Conservation (phyloP, 1,140 invertebrate genomes). For the Drosophila nigrodunni region DNA sequence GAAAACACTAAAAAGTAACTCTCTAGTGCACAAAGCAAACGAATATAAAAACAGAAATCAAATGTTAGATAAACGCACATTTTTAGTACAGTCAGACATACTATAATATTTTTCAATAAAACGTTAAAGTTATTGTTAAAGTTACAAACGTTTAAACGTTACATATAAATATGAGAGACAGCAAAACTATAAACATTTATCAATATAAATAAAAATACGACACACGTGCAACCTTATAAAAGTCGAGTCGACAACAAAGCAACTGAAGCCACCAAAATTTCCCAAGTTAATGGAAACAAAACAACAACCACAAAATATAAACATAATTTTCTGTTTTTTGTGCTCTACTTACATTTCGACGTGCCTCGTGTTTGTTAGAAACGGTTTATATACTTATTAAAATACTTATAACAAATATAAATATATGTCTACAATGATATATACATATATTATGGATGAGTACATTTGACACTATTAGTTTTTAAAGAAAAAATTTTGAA, state of each 20-base stretch:
- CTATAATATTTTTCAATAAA: constrained; percentile 49
- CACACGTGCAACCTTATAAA: constrained; percentile 64
- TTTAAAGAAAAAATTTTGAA: constrained; percentile 47
- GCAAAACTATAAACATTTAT: constrained; percentile 62
- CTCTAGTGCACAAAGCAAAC: constrained; percentile 70
- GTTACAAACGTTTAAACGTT: constrained; percentile 60
- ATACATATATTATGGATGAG: constrained; percentile 44
- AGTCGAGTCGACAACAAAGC: constrained; percentile 69
- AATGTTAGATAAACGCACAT: constrained; percentile 76
- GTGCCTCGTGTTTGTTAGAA: constrained; percentile 82
- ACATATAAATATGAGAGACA: constrained; percentile 31
- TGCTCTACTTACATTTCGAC: constrained; percentile 77
- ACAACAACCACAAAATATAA: constrained; percentile 61
- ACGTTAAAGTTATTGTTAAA: constrained; percentile 77
- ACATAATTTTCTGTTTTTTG: constrained; percentile 60
- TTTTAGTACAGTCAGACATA: constrained; percentile 59
- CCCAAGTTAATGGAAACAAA: constrained; percentile 71
- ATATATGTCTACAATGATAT: constrained; percentile 53
- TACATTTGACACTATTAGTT: constrained; percentile 68
- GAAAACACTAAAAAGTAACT: constrained; percentile 50
- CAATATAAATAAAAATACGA: constrained; percentile 53
- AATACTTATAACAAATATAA: constrained; percentile 57
- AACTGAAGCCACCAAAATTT: constrained; percentile 79
- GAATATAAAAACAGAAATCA: constrained; percentile 67
- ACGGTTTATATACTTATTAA: constrained; percentile 69